phyloP scores from a whole-genome alignment of 2,888 invertebrate species.

The Polymixis flavicincta region DNA sequence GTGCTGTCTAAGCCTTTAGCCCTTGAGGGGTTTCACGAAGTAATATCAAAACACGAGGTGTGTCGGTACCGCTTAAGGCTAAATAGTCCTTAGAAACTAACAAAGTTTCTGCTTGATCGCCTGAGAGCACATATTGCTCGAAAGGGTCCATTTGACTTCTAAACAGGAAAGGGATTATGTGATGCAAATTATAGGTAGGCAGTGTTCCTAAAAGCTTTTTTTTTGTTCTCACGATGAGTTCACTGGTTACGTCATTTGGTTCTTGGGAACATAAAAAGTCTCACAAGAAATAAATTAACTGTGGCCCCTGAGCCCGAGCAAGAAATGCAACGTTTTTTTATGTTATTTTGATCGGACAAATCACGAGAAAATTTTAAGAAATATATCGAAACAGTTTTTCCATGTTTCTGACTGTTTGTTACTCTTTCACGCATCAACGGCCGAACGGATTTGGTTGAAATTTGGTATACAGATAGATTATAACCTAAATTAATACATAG shows the following conservation, averaged over 20 bases:
- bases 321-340: constrained; percentile 26
- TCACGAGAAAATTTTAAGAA: not conserved
- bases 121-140: constrained; percentile 41
- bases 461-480: too few relatives aligned
- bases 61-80: constrained; percentile 30
- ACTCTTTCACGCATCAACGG: too few relatives aligned
- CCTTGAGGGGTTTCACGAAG: constrained; percentile 28
- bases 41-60: constrained; percentile 43
- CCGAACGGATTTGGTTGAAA: too few relatives aligned
- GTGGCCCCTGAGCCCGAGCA: constrained; percentile 10
- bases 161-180: constrained; percentile 40
- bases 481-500: too few relatives aligned
- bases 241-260: constrained; percentile 53
- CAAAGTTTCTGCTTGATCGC: constrained; percentile 45
- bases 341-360: constrained; percentile 29
- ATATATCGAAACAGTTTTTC: constrained; percentile 25
- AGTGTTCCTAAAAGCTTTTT: constrained; percentile 38
- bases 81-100: constrained; percentile 43
- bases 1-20: constrained; percentile 10
- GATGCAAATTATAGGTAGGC: constrained; percentile 33
- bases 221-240: constrained; percentile 56
- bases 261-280: constrained; percentile 26
- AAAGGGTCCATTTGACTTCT: constrained; percentile 38
- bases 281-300: constrained; percentile 30
- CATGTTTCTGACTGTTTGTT: constrained; percentile 1